phyloP scores from a whole-genome alignment of 1,140 invertebrate species.

The Nebria ingens region DNA sequence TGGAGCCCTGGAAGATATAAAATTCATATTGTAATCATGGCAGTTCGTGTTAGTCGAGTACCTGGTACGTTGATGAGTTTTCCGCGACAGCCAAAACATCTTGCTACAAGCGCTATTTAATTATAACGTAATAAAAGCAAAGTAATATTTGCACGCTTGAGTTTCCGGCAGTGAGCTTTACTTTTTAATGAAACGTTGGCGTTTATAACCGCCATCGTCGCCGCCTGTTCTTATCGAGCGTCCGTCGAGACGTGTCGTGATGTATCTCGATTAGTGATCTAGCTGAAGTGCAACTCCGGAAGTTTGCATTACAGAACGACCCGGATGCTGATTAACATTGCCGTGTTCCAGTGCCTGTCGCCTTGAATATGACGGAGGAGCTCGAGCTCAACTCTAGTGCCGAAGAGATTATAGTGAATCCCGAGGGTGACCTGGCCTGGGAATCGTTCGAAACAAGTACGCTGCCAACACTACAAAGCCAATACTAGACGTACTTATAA shows the following conservation, averaged over 20 bases:
- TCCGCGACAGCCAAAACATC: not conserved
- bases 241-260: not conserved
- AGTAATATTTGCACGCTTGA: not conserved
- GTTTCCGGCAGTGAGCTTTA: not conserved
- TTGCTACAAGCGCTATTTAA: not conserved
- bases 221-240: not conserved
- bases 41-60: not conserved
- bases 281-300: not conserved
- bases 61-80: not conserved
- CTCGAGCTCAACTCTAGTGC: conserved; percentile 39
- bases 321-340: not conserved
- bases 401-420: conserved; percentile 42
- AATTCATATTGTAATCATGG: not conserved
- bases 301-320: not conserved
- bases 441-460: conserved; percentile 48
- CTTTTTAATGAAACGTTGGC: not conserved
- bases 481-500: conserved; percentile 4
- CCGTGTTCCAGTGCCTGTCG: conserved; percentile 35
- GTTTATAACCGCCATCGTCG: not conserved
- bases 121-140: not conserved
- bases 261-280: not conserved
- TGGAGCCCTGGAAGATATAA: not conserved
- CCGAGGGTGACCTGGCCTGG: conserved; percentile 43
- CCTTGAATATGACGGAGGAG: conserved; percentile 51
- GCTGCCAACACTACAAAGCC: conserved; percentile 10